Base-by-base conservation (phyloP, 2,113 vertebrate genomes). In the Nothobranchius furzeri region DNA sequence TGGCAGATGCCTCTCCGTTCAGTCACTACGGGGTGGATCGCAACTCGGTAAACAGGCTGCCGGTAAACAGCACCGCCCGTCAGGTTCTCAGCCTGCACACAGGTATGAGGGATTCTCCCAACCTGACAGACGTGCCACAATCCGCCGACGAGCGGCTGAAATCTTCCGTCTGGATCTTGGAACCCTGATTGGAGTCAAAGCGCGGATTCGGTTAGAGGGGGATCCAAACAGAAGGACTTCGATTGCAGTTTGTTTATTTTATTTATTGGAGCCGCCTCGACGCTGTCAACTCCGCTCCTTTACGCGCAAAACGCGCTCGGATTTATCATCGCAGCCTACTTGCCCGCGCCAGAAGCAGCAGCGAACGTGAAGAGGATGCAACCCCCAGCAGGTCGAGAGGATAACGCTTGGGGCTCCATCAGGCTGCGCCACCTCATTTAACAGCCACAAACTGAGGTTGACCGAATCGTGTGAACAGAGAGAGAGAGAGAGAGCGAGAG, bases 291-390 rank as follows among this genome's bases (percentile, higher is more conserved):
- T 77, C 64, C 59, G 8, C 61, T 50, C 67, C 53, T 87, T 88
- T 88, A 89, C 87, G 87, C 88, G 63, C 87, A 66, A 5, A 68
- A 70, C 69, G 65, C 69, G 68, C 74, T 63, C 53, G 79, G 76
- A 77, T 59, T 66, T 70, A 79, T 51, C 14, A 42, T 42, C 53
- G 66, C 69, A 53, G 17, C 72, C 82, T 3, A n/a, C 73, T n/a
- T 50, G 60, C 24, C n/a, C n/a, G 64, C 47, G 52, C 51, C 75
- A 71, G 46, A 46, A 15, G 45, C 46, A 20, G 2, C 47, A 57
- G 47, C 4, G 30, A 30, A 78, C 79, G 81, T 68, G 57, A 63
- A 64, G 70, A 53, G 60, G 74, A 91, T 90, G 85, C 88, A 49
- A 76, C 54, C 61, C 51, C 58, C 58, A 54, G 63, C 74, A 43